Conservation (phyloP, 2,113 vertebrate genomes). For the Monopterus albus region DNA sequence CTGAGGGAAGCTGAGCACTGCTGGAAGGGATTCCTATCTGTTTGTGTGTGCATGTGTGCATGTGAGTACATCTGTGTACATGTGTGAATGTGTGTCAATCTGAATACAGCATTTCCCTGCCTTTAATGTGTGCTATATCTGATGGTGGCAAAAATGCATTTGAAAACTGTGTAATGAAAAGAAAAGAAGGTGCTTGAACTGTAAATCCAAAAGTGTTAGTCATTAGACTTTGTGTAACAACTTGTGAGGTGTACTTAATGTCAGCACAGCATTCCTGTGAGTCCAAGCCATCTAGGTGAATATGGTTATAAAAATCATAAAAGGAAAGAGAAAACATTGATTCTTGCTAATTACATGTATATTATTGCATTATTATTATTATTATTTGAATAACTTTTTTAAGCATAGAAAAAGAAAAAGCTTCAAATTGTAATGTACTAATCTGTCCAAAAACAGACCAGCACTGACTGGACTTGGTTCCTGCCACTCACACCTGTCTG, state of each 20-base stretch:
- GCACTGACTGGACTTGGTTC: slow-evolving; percentile 10
- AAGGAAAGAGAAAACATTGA: no score
- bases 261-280: neutral
- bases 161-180: slow-evolving; percentile 19
- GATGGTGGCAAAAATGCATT: slow-evolving; percentile 1
- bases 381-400: neutral
- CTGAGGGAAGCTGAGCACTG: slow-evolving; percentile 67
- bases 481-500: slow-evolving; percentile 46
- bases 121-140: slow-evolving; percentile 21
- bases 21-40: slow-evolving; percentile 73
- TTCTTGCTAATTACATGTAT: no score
- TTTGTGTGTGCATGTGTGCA: slow-evolving; percentile 39
- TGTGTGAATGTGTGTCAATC: slow-evolving; percentile 48
- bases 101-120: slow-evolving; percentile 47
- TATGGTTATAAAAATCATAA: no score
- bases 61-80: slow-evolving; percentile 25
- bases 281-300: neutral
- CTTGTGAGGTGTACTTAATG: neutral
- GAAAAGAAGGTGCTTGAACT: neutral
- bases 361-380: no score
- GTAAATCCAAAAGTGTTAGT: neutral
- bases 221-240: neutral
- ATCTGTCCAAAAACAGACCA: slow-evolving; percentile 55
- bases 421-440: neutral
- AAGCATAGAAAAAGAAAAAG: neutral